Evolutionary conservation across 2,797 vertebrate species (phyloP).

Genomic region (Myiotriccus ornatus): DNA sequence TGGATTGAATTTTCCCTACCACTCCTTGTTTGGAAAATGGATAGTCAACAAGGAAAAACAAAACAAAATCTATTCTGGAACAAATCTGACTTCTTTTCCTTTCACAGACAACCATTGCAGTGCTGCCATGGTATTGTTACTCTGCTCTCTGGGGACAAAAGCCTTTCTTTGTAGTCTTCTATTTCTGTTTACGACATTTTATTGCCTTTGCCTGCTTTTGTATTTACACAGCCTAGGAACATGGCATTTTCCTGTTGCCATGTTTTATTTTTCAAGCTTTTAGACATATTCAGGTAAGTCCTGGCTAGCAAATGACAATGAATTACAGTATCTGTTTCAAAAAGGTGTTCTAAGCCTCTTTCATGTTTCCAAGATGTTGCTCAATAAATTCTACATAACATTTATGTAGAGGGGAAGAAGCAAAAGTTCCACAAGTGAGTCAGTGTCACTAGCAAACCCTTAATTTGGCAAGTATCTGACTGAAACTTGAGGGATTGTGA

Average conservation of each 20-base stretch:
- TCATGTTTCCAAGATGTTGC: neutral
- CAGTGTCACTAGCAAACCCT: neutral
- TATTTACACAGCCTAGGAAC: neutral
- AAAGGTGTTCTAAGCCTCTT: neutral
- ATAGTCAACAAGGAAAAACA: neutral
- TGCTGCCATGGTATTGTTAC: neutral
- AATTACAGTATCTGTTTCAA: neutral
- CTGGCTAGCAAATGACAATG: neutral
- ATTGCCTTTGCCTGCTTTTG: neutral
- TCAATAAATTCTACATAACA: neutral
- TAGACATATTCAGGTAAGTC: neutral
- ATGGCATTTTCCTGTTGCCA: neutral
- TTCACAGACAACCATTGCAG: neutral
- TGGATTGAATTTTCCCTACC: neutral
- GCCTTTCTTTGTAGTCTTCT: slow-evolving; percentile 12
- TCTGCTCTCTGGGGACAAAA: neutral
- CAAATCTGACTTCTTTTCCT: neutral
- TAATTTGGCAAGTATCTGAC: neutral
- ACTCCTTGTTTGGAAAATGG: neutral
- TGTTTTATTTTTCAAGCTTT: neutral
- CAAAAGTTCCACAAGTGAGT: neutral
- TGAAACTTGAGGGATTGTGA: neutral
- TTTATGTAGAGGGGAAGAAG: neutral
- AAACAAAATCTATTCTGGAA: slow-evolving; percentile 15
- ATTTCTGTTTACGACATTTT: neutral